A percentile compares a stretch with the other conserved stretches of the same genome.
Evolutionary conservation across 2,113 vertebrate species (phyloP).

Genomic region (Poicephalus meyeri): DNA sequence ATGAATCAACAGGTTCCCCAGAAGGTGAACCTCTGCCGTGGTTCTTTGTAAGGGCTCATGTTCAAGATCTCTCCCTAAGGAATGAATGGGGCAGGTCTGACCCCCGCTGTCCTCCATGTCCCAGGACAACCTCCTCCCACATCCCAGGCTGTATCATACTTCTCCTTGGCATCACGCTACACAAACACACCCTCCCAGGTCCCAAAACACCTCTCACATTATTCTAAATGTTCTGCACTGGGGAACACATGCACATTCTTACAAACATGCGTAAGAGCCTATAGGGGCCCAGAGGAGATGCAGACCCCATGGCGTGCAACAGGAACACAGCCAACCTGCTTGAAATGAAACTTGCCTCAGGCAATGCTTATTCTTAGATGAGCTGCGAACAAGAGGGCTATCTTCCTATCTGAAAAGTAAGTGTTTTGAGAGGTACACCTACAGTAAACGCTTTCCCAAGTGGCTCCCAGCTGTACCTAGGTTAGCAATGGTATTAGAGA

Average conservation of each 20-base stretch:
- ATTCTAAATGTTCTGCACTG: neutral
- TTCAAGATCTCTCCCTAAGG: neutral
- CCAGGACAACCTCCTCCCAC: neutral
- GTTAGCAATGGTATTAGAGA: neutral
- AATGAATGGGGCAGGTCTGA: neutral
- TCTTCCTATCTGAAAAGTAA: neutral
- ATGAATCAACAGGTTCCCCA: neutral
- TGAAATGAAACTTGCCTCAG: neutral
- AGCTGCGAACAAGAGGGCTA: neutral
- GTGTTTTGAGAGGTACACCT: neutral
- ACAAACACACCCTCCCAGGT: neutral
- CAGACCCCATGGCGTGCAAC: neutral
- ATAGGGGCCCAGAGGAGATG: neutral
- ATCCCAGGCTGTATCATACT: neutral
- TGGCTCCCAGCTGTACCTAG: neutral
- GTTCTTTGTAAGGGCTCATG: fast-evolving
- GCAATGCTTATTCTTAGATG: neutral
- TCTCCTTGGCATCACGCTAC: neutral
- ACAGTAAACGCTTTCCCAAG: neutral
- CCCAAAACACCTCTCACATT: neutral
- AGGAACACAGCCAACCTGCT: neutral
- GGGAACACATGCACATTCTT: neutral
- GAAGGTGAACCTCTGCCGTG: neutral
- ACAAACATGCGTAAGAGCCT: neutral
- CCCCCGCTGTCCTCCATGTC: fast-evolving